Base-by-base conservation (phyloP, 2,888 invertebrate species). In the Epirrhoe alternata region DNA sequence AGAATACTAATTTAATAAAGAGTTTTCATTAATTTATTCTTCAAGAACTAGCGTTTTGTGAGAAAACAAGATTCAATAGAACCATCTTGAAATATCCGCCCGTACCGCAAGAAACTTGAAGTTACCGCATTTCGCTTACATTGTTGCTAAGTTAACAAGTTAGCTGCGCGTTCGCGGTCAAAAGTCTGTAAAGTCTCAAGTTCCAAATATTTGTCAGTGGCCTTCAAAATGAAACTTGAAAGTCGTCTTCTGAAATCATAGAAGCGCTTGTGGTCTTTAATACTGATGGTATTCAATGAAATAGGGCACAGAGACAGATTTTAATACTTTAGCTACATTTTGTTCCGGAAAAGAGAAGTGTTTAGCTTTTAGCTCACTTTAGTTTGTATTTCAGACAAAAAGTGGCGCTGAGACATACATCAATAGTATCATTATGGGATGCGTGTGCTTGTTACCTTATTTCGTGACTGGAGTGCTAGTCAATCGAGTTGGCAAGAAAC, bases 351-450 rank as follows among this genome's bases (percentile, higher is more conserved):
- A n/a, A n/a, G n/a, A n/a, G n/a, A n/a, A n/a, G n/a, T n/a, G n/a
- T n/a, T 30, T 38, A 61, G 14, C 55, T 7, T 33, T 10, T 58
- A 62, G 45, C 35, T 42, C 31, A 14, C 51, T 45, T 54, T 57
- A 58, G 59, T 67, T 70, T 67, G 57, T 67, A 68, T 76, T 73
- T 12, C 84, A 90, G 90, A 76, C 75, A 6, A 81, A 75, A 71
- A 88, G 87, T 49, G 90, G 90, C 0, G 70, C 80, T 1, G 86
- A 87, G 57, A 90, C 90, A 0, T 90, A 89, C 61, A 85, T 88
- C 14, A 89, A 89, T 79, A 88, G 85, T 49, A 84, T 89, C 0
- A 87, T 89, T 14, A 71, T 89, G 10, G 89, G 89, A 0, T 73
- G 74, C 7, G 79, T 84, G 4, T 84, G 84, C 52, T 10, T 86